These are phyloP conservation scores for Okamejei kenojei DNA, from an alignment of 2,797 vertebrate genomes.

Conservation along the genomic window DNA sequence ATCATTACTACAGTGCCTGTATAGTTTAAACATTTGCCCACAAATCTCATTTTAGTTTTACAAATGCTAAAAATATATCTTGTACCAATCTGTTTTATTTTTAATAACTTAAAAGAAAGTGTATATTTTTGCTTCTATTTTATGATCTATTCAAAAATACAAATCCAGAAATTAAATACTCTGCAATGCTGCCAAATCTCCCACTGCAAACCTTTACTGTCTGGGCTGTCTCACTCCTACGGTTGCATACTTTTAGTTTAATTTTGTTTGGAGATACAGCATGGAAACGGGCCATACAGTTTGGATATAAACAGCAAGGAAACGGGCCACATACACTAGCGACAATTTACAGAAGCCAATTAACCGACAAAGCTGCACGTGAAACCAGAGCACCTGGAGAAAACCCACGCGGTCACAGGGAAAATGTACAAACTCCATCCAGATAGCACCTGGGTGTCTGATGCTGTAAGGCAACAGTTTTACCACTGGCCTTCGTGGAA, in stretches of 20 bases:
- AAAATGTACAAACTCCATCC: too few relatives aligned
- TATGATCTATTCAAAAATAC: background rate
- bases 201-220: background rate
- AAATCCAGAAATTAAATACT: background rate
- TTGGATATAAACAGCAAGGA: too few relatives aligned
- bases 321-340: too few relatives aligned
- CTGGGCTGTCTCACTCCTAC: background rate
- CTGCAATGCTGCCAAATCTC: background rate
- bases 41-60: background rate
- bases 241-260: background rate
- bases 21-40: background rate
- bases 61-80: background rate
- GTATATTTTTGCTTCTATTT: background rate
- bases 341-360: too few relatives aligned
- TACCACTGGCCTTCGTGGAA: background rate
- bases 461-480: too few relatives aligned
- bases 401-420: too few relatives aligned
- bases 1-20: background rate
- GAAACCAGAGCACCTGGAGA: too few relatives aligned
- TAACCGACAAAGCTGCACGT: too few relatives aligned
- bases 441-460: too few relatives aligned
- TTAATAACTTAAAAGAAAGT: background rate
- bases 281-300: too few relatives aligned
- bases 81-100: background rate
- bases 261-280: too few relatives aligned